Evolutionary conservation across 1,140 invertebrate species (phyloP).

Genomic region (Neodiprion virginianus): DNA sequence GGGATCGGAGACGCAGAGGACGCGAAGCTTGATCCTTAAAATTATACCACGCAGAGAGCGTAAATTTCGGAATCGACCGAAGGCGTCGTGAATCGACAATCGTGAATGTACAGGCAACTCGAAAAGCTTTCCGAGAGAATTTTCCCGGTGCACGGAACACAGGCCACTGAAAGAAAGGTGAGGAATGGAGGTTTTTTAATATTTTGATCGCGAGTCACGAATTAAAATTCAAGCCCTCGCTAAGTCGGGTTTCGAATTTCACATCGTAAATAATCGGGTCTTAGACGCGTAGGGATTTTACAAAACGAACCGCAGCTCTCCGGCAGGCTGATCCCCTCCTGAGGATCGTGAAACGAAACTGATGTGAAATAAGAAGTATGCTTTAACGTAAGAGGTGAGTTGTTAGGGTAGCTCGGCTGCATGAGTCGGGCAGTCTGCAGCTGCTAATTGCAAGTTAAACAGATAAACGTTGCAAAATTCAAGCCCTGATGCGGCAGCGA

Average conservation of each 20-base stretch:
- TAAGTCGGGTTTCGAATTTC: not conserved
- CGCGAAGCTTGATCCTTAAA: not conserved
- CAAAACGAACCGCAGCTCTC: too few species aligned
- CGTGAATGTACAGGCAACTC: not conserved
- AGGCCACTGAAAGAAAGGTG: too few species aligned
- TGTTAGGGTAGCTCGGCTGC: not conserved
- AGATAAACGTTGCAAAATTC: not conserved
- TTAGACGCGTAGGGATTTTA: too few species aligned
- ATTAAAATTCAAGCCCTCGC: not conserved
- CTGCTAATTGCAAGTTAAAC: slow-evolving; percentile 9
- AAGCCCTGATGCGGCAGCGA: not conserved
- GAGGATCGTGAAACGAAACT: too few species aligned
- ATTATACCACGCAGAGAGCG: not conserved
- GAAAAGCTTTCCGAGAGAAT: not conserved
- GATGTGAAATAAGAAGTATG: too few species aligned
- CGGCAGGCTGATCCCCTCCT: too few species aligned
- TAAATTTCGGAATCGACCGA: not conserved
- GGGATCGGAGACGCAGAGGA: too few species aligned
- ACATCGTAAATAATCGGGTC: not conserved
- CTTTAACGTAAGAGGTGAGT: too few species aligned
- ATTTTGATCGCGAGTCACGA: not conserved
- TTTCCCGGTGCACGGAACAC: not conserved
- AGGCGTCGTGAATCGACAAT: not conserved
- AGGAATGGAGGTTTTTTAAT: not conserved
- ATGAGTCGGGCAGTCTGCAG: not conserved